Conservation (phyloP, 2,113 vertebrate species). For the Hippopotamus amphibius region DNA sequence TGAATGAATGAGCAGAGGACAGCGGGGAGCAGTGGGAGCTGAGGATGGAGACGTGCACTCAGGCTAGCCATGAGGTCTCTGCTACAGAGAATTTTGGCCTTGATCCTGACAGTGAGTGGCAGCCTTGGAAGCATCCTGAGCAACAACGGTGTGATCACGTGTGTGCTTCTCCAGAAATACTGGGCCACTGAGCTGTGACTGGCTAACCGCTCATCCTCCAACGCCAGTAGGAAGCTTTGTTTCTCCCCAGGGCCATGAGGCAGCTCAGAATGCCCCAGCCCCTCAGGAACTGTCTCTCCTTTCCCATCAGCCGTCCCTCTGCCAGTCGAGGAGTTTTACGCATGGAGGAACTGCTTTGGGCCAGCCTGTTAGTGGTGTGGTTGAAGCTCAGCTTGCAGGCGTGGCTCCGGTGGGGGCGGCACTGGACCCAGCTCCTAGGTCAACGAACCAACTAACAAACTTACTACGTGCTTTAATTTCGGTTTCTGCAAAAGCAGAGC, state of each 20-base stretch:
- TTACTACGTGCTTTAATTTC: neutral
- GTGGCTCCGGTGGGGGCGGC: fast-evolving
- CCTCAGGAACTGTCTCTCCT: neutral
- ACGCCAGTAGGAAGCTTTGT: neutral
- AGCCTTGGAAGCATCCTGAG: neutral
- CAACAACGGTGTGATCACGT: neutral
- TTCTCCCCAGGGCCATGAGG: neutral
- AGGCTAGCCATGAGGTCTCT: neutral
- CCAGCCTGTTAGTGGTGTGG: neutral
- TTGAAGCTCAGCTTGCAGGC: neutral
- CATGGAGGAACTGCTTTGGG: fast-evolving
- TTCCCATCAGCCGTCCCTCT: neutral
- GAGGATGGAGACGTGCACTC: neutral
- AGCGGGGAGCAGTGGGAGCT: too few species aligned
- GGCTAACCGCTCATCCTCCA: neutral
- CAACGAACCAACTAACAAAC: neutral
- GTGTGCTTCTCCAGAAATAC: neutral
- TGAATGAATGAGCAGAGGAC: neutral
- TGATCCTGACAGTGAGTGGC: neutral
- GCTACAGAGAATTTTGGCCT: neutral
- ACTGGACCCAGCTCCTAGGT: neutral
- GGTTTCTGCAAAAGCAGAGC: slow-evolving; percentile 3
- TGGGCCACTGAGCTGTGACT: neutral
- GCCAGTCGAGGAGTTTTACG: fast-evolving
- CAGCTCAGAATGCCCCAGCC: neutral